Evolutionary conservation across 2,113 vertebrate genomes (phyloP).

Genomic region (Sarotherodon lohbergeri): DNA sequence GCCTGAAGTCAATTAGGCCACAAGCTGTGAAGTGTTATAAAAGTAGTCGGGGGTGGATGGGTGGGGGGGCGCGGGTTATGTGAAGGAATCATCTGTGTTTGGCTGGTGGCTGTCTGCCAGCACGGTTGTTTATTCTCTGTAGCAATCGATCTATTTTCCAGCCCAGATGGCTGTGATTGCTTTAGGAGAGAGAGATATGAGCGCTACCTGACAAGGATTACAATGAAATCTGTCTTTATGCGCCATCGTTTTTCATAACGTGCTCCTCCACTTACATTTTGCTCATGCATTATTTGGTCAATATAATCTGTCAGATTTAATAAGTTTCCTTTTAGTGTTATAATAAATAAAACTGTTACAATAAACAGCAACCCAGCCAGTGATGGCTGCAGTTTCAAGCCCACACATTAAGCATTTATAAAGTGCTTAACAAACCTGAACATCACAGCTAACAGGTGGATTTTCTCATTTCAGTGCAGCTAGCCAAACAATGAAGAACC

Average conservation of each 20-base stretch:
- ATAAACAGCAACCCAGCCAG: not conserved
- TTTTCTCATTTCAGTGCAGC: not conserved
- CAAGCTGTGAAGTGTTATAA: conserved; percentile 51
- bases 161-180: conserved; percentile 47
- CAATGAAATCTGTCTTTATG: conserved; percentile 8
- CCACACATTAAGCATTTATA: not conserved
- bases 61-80: not conserved
- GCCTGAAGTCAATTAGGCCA: conserved; percentile 27
- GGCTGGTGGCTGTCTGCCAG: conserved; percentile 26
- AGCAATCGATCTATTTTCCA: conserved; percentile 40
- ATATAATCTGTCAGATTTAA: not conserved
- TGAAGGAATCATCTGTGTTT: conserved; percentile 28
- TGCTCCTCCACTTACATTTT: not conserved
- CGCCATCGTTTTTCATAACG: not conserved
- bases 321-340: not conserved
- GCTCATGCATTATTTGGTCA: not conserved
- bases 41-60: not conserved
- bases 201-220: conserved; percentile 34
- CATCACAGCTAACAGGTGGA: not conserved
- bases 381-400: not conserved
- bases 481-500: not conserved
- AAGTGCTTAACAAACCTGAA: not conserved
- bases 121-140: conserved; percentile 32
- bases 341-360: not conserved
- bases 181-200: conserved; percentile 23